These are phyloP conservation scores for Apocheima hispidaria DNA, from an alignment of 2,888 invertebrate genomes.

Conservation along the genomic window DNA sequence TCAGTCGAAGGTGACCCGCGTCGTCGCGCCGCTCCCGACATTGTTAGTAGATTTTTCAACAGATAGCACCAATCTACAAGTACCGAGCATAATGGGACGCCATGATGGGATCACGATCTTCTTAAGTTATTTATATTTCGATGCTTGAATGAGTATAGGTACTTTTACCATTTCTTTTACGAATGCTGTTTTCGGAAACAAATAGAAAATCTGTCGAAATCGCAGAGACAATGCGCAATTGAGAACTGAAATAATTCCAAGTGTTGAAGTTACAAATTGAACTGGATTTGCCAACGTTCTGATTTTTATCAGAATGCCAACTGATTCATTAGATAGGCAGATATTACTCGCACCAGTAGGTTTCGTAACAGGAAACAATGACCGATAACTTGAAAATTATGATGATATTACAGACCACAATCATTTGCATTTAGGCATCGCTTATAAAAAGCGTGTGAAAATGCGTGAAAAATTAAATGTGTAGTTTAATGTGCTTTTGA, in stretches of 20 bases:
- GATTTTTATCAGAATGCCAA: too few relatives aligned
- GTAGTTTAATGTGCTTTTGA: not conserved
- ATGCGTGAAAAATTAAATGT: constrained; percentile 13
- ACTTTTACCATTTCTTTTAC: too few relatives aligned
- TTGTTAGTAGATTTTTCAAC: too few relatives aligned
- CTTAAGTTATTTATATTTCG: too few relatives aligned
- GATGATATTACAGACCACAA: constrained; percentile 20
- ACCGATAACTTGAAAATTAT: constrained; percentile 37
- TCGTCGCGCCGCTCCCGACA: too few relatives aligned
- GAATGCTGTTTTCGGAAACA: too few relatives aligned
- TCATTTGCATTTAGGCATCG: constrained; percentile 35
- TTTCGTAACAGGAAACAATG: constrained; percentile 44
- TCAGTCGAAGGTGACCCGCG: too few relatives aligned
- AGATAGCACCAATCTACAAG: too few relatives aligned
- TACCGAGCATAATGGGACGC: too few relatives aligned
- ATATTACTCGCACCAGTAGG: constrained; percentile 19
- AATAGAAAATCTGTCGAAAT: too few relatives aligned
- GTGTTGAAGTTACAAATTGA: not conserved
- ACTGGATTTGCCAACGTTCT: constrained; percentile 27
- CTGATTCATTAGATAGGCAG: constrained; percentile 27
- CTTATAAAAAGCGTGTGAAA: constrained; percentile 28
- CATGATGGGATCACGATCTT: too few relatives aligned
- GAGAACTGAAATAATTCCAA: not conserved
- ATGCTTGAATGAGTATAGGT: too few relatives aligned
- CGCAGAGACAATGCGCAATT: not conserved